These are phyloP conservation scores for Trachymyrmex septentrionalis DNA, from an alignment of 1,140 invertebrate genomes.

Conservation along the genomic window DNA sequence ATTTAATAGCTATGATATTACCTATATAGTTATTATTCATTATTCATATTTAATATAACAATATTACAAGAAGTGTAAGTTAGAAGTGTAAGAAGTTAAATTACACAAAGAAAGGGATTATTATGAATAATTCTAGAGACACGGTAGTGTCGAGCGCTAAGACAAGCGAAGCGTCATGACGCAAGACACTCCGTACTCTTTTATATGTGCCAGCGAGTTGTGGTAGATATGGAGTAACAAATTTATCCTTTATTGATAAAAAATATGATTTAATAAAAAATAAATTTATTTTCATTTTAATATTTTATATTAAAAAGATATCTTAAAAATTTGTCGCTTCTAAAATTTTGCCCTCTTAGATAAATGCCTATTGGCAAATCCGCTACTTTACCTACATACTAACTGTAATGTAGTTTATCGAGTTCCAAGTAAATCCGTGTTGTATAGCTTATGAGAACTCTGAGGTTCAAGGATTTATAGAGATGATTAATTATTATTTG, in stretches of 20 bases:
- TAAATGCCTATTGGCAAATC: background rate
- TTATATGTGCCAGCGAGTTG: too few species aligned
- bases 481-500: constrained; percentile 44
- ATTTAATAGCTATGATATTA: background rate
- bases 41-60: background rate
- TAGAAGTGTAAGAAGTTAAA: too few species aligned
- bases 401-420: background rate
- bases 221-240: background rate
- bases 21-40: background rate
- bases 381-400: background rate
- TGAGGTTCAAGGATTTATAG: constrained; percentile 15
- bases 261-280: background rate
- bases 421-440: background rate
- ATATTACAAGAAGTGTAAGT: background rate
- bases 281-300: background rate
- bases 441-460: background rate
- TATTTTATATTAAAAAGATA: background rate
- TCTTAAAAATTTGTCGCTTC: background rate
- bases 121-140: background rate
- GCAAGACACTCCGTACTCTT: too few species aligned
- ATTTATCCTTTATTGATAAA: background rate
- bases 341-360: background rate
- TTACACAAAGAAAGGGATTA: background rate
- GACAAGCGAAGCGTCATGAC: too few species aligned
- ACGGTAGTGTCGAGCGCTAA: too few species aligned